Evolutionary conservation across 2,888 invertebrate genomes (phyloP).

Genomic region (Acrocera orbiculus): DNA sequence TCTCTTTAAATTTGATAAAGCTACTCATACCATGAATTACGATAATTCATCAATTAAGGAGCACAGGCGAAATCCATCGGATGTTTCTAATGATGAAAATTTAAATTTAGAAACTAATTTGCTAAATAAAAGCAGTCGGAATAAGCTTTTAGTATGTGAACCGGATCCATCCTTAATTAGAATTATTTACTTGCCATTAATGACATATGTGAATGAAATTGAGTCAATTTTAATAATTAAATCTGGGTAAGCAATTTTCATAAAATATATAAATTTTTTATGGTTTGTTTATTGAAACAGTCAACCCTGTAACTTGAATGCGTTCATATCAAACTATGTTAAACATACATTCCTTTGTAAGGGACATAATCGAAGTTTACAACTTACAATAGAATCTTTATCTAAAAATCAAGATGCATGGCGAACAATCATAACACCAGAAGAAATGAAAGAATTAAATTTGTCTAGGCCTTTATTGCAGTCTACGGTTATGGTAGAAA

Average conservation of each 20-base stretch:
- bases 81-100: conserved; percentile 27
- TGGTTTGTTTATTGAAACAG: conserved; percentile 21
- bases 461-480: conserved; percentile 45
- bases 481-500: conserved; percentile 56
- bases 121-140: conserved; percentile 23
- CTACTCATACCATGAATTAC: conserved; percentile 20
- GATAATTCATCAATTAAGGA: conserved; percentile 17
- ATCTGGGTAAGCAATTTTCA: conserved; percentile 35
- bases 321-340: conserved; percentile 73
- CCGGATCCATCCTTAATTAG: conserved; percentile 57
- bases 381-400: conserved; percentile 43
- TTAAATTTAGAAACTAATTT: conserved; percentile 12
- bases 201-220: conserved; percentile 68
- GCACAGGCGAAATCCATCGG: conserved; percentile 29
- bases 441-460: conserved; percentile 44
- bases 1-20: conserved; percentile 55
- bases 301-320: conserved; percentile 57
- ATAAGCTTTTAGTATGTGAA: conserved; percentile 55
- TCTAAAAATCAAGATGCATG: conserved; percentile 63
- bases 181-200: conserved; percentile 64
- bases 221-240: conserved; percentile 45
- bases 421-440: conserved; percentile 53
- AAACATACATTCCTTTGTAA: conserved; percentile 71
- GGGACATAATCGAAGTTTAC: conserved; percentile 39
- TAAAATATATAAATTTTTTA: conserved; percentile 5